phyloP scores from a whole-genome alignment of 2,888 invertebrate genomes.

The Hedychridium roseum region DNA sequence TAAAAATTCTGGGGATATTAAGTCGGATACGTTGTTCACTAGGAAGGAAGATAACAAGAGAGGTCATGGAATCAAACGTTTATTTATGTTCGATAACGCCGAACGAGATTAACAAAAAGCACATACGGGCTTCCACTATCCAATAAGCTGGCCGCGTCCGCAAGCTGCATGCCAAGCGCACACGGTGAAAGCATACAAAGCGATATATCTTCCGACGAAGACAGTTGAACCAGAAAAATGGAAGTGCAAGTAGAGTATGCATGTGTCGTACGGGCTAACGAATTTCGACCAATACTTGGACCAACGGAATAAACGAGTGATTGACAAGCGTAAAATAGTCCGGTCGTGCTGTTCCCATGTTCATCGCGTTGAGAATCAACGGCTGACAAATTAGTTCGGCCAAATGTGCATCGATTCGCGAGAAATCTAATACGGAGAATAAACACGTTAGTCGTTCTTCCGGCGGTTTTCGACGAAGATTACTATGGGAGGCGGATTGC shows the following conservation, averaged over 20 bases:
- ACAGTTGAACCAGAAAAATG: slow-evolving; percentile 10
- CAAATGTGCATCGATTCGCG: too few species aligned
- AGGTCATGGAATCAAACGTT: not conserved
- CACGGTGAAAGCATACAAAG: slow-evolving; percentile 3
- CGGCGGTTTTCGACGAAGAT: too few species aligned
- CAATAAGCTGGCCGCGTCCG: slow-evolving; percentile 3
- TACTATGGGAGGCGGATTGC: too few species aligned
- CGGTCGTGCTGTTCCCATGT: too few species aligned
- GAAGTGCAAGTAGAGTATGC: slow-evolving; percentile 7
- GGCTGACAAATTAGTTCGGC: too few species aligned
- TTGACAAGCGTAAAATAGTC: slow-evolving; percentile 9
- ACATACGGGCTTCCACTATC: not conserved
- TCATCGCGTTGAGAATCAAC: too few species aligned
- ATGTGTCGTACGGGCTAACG: slow-evolving; percentile 8
- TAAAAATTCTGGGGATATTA: too few species aligned
- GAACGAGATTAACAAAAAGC: slow-evolving; percentile 1
- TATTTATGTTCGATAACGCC: not conserved
- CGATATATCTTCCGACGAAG: slow-evolving; percentile 10
- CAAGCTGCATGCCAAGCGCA: slow-evolving; percentile 3
- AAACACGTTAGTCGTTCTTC: too few species aligned
- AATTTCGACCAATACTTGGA: slow-evolving; percentile 4
- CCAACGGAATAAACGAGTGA: slow-evolving; percentile 10
- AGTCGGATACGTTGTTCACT: too few species aligned
- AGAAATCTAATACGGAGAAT: too few species aligned
- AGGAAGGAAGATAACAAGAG: too few species aligned